Evolutionary conservation across 2,113 vertebrate species (phyloP).

Genomic region (Irena cyanogastra): DNA sequence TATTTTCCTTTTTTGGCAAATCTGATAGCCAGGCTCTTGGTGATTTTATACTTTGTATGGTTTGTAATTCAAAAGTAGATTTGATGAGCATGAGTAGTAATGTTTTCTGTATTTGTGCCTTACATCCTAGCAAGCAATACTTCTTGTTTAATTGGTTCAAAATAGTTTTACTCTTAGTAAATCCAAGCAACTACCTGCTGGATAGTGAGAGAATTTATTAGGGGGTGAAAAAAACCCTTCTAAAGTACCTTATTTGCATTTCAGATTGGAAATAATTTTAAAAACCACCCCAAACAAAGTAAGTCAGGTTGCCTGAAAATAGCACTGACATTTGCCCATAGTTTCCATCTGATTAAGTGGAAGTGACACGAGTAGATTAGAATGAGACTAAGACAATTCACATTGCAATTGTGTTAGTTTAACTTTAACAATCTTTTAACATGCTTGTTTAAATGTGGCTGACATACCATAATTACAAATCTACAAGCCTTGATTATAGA

Average conservation of each 20-base stretch:
- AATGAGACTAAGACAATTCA: slow-evolving; percentile 95
- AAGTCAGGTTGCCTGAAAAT: slow-evolving; percentile 80
- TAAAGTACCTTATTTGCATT: slow-evolving; percentile 48
- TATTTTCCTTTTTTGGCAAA: not conserved
- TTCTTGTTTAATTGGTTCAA: not conserved
- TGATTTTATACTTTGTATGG: not conserved
- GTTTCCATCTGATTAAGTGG: slow-evolving; percentile 85
- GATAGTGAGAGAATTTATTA: slow-evolving; percentile 11
- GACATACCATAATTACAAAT: slow-evolving; percentile 87
- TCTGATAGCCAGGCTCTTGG: not conserved
- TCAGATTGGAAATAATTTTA: slow-evolving; percentile 62
- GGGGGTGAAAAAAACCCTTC: not conserved
- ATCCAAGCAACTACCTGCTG: not conserved
- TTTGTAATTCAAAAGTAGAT: not conserved
- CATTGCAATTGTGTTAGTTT: slow-evolving; percentile 94
- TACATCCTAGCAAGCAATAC: not conserved
- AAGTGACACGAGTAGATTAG: slow-evolving; percentile 95
- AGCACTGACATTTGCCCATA: slow-evolving; percentile 77
- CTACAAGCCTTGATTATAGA: slow-evolving; percentile 85
- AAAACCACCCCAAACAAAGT: slow-evolving; percentile 75
- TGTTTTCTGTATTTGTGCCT: not conserved
- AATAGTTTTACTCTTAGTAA: slow-evolving; percentile 3
- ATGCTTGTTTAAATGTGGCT: slow-evolving; percentile 90
- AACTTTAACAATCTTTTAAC: slow-evolving; percentile 88
- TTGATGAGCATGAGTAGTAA: not conserved